Conservation (phyloP, 2,797 vertebrate genomes). For the Adelosebastes latens region DNA sequence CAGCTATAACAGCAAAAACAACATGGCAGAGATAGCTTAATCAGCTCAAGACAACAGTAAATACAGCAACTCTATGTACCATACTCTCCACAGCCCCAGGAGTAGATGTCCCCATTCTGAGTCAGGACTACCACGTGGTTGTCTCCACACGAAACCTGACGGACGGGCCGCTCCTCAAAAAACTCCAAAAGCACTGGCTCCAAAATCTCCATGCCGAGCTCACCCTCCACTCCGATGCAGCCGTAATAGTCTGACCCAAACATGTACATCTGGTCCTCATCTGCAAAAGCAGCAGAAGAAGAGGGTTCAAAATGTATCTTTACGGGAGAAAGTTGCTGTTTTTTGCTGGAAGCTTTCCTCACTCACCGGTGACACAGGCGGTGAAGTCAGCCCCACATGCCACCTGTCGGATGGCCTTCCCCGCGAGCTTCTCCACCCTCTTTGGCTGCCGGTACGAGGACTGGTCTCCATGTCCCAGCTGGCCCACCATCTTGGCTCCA, state of each 20-base stretch:
- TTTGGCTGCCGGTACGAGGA: constrained; percentile 96
- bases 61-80: constrained; percentile 55
- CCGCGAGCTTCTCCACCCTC: constrained; percentile 93
- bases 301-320: background rate
- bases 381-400: constrained; percentile 97
- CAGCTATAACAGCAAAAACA: constrained; percentile 42
- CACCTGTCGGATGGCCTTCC: constrained; percentile 94
- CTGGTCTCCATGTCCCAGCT: constrained; percentile 96
- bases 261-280: constrained; percentile 97
- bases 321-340: background rate
- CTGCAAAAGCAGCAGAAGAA: constrained; percentile 72
- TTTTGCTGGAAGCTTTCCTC: background rate
- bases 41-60: constrained; percentile 3
- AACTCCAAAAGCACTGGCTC: constrained; percentile 92
- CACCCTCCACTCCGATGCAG: constrained; percentile 92
- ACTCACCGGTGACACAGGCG: constrained; percentile 93
- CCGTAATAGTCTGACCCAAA: constrained; percentile 99
- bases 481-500: constrained; percentile 95
- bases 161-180: constrained; percentile 91
- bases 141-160: constrained; percentile 96
- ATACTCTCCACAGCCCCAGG: constrained; percentile 93
- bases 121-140: constrained; percentile 95
- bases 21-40: background rate
- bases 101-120: constrained; percentile 89
- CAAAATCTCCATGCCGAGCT: constrained; percentile 87